Conservation (phyloP, 2,113 vertebrate genomes). For the Suricata suricatta region DNA sequence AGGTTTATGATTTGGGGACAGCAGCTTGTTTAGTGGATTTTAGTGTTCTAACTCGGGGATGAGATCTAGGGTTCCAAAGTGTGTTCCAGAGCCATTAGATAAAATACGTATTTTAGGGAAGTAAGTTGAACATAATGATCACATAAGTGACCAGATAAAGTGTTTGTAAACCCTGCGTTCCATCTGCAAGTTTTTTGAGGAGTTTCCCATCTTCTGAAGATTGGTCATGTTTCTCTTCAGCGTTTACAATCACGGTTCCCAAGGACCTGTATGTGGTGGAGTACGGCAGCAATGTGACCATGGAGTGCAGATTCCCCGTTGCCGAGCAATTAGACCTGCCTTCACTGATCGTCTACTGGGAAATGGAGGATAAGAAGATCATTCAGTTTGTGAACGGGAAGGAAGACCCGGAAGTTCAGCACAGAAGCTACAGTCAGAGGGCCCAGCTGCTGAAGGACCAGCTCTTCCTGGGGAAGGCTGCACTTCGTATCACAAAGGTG, state of each 20-base stretch:
- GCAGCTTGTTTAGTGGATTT: neutral
- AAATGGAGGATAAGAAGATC: conserved; percentile 83
- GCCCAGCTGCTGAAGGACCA: conserved; percentile 84
- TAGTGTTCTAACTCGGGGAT: conserved; percentile 1
- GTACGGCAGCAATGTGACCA: conserved; percentile 84
- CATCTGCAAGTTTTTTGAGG: conserved; percentile 18
- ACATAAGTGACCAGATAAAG: neutral
- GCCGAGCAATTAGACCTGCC: conserved; percentile 60
- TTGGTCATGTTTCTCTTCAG: conserved; percentile 81
- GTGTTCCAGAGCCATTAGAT: neutral
- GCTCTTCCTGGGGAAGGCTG: conserved; percentile 85
- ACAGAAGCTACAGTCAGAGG: conserved; percentile 83
- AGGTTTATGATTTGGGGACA: neutral
- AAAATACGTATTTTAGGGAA: conserved; percentile 28
- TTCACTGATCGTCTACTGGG: conserved; percentile 88
- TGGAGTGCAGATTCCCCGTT: conserved; percentile 91
- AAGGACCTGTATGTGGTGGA: conserved; percentile 81
- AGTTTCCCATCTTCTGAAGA: conserved; percentile 27
- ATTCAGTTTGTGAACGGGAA: conserved; percentile 81
- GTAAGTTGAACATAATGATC: conserved; percentile 14
- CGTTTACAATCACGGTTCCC: conserved; percentile 88
- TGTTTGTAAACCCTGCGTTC: neutral
- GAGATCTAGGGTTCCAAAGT: neutral
- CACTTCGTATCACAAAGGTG: conserved; percentile 87
- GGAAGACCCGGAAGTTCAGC: conserved; percentile 75